These are phyloP conservation scores for Ptilonorhynchus violaceus DNA, from an alignment of 2,113 vertebrate species.

Conservation along the genomic window DNA sequence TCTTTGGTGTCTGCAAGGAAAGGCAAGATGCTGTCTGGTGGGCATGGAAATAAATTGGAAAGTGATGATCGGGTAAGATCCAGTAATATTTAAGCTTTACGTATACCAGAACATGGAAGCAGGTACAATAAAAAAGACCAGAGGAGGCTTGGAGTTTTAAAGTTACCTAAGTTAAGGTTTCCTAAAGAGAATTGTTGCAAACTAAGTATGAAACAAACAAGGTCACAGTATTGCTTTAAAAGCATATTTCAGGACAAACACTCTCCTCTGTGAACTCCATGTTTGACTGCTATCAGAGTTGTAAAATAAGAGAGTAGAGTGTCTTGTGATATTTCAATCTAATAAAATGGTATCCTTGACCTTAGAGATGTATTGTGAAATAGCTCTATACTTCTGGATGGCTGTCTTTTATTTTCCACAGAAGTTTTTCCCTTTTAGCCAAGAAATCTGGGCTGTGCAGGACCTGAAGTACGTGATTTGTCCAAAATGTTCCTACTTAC, in stretches of 20 bases:
- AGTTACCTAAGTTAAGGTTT: background rate
- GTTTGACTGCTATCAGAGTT: background rate
- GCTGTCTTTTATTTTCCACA: background rate
- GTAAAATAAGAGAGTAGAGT: background rate
- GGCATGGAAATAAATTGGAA: background rate
- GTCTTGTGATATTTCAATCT: background rate
- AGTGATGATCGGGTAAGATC: background rate
- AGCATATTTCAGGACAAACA: background rate
- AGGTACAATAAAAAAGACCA: background rate
- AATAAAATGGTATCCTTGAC: background rate
- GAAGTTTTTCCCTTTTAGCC: background rate
- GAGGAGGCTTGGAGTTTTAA: background rate
- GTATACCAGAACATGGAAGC: background rate
- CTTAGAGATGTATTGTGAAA: background rate
- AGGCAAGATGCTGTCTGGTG: background rate
- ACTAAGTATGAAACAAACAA: background rate
- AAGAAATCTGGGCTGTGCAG: background rate
- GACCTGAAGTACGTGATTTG: background rate
- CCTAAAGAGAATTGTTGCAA: background rate
- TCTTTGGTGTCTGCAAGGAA: background rate
- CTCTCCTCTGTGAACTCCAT: background rate
- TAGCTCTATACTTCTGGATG: background rate
- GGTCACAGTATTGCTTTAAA: background rate
- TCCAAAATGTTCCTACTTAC: background rate
- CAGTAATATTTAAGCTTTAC: background rate